phyloP scores from a whole-genome alignment of 2,888 invertebrate species.

The Chymomyza procnemis region DNA sequence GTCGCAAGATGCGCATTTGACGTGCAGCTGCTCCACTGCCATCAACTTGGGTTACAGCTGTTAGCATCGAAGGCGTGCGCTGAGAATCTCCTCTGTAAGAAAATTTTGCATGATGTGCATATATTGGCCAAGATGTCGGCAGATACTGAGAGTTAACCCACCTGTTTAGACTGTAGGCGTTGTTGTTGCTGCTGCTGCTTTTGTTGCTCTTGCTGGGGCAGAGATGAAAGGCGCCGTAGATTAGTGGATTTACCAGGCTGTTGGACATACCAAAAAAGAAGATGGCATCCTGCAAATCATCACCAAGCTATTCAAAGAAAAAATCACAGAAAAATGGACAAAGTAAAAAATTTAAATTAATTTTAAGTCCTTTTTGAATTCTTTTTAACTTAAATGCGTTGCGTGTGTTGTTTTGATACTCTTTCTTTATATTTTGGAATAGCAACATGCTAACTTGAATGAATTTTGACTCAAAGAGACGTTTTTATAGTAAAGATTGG shows the following conservation, averaged over 20 bases:
- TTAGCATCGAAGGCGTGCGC: constrained; percentile 77
- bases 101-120: not conserved
- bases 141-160: constrained; percentile 32
- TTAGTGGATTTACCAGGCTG: constrained; percentile 90
- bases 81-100: constrained; percentile 76
- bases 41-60: constrained; percentile 78
- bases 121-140: too few relatives aligned
- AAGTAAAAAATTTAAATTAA: constrained; percentile 33
- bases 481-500: not conserved
- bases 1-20: constrained; percentile 72
- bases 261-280: constrained; percentile 93
- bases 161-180: constrained; percentile 76
- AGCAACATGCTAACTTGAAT: too few relatives aligned
- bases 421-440: not conserved
- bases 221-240: constrained; percentile 92
- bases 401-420: not conserved
- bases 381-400: not conserved
- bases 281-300: constrained; percentile 85
- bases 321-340: constrained; percentile 5
- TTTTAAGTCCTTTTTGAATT: constrained; percentile 9
- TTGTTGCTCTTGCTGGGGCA: constrained; percentile 81
- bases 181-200: constrained; percentile 69
- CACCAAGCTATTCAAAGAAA: constrained; percentile 81
- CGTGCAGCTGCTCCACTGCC: constrained; percentile 67
- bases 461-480: not conserved